Percentiles rank a stretch among this genome's conserved stretches.
Conservation (phyloP, 2,113 vertebrate species). For the Ctenodactylus gundi region DNA sequence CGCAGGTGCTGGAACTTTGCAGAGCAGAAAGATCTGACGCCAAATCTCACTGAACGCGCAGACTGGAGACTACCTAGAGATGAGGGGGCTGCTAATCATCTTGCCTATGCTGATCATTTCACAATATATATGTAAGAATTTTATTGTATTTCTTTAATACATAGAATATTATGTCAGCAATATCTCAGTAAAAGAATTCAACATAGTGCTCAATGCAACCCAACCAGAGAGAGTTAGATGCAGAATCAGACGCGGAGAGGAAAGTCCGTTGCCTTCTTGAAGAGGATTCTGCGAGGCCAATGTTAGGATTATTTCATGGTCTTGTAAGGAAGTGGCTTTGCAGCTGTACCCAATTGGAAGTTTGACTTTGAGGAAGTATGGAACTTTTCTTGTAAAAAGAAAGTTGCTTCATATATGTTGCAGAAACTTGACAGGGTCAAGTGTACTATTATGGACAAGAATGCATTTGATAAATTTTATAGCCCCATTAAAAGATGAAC, state of each 20-base stretch:
- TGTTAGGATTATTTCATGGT: background rate
- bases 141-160: background rate
- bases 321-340: background rate
- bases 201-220: no score
- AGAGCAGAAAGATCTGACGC: no score
- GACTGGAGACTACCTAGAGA: background rate
- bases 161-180: background rate
- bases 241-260: background rate
- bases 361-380: background rate
- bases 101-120: background rate
- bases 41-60: background rate
- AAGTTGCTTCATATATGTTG: background rate
- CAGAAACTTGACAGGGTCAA: background rate
- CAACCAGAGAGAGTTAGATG: no score
- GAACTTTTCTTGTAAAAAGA: background rate
- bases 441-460: background rate
- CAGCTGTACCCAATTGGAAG: background rate
- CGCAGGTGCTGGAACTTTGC: background rate
- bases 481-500: background rate
- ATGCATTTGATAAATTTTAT: background rate
- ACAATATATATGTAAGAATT: background rate
- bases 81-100: background rate
- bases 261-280: background rate
- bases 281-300: background rate
- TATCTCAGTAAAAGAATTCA: background rate